Evolutionary conservation across 2,797 vertebrate genomes (phyloP), one percentile per base, ranked within the genome.

Genomic region (Lagorchestes hirsutus): DNA sequence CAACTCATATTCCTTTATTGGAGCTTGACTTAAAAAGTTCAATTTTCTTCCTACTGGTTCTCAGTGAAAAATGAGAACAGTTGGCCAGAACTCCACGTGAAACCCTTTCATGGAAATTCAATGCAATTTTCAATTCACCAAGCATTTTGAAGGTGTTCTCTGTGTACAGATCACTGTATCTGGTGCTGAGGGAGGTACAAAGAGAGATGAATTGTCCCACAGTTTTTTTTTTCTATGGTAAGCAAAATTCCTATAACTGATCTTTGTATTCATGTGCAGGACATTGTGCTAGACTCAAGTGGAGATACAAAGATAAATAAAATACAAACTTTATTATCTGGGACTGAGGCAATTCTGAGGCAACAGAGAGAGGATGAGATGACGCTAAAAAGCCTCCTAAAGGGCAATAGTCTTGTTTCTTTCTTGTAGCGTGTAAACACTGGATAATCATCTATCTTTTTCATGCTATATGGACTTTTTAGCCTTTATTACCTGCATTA

Each of bases 41-140:
- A 11, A 24, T 12, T 4, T 82, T 16, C 10, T 1, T 0, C 31
- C 0, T 34, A 1, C 0, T 31, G 2, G 8, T 57, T 0, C n/a
- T 22, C 22, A 11, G 0, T 9, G 40, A 82, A 82, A 82, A 82
- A 82, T 46, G 52, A 34, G 3, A 59, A 56, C 62, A 62, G 18
- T 16, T 87, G 4, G 3, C 14, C 2, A 24, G 13, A 22, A 4
- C 8, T 58, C 2, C n/a, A 11, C 4, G 12, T 14, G 22, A 11
- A 50, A 40, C 18, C 1, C 0, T 27, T 28, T 40, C 3, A 62
- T 82, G 40, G 9, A 82, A 46, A 82, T 82, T 24, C 74, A 46
- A 46, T 82, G 74, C 22, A 46, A 82, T 27, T 82, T 82, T 46
- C 62, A 24, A 27, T 82, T 82, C 40, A 24, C 9, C 40, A 82